Conservation (phyloP, 1,140 invertebrate genomes). For the Chymomyza costata region DNA sequence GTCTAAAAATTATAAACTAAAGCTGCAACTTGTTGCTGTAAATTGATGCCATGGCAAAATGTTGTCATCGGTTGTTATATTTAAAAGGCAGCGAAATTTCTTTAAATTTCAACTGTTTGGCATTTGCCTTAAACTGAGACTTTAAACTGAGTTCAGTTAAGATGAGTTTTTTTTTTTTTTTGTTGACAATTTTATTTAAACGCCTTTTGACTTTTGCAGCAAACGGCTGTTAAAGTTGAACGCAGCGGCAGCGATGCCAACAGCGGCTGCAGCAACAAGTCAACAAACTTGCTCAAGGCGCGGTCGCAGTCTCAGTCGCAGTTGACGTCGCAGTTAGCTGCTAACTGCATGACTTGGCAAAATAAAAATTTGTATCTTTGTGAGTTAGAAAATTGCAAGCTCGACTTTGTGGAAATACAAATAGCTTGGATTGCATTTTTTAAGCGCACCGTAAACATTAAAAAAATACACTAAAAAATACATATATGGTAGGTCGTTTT, state of each 20-base stretch:
- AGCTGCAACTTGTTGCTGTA: slow-evolving; percentile 26
- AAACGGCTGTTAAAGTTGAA: slow-evolving; percentile 20
- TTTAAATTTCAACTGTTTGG: slow-evolving; percentile 30
- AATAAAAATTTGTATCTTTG: too few species aligned
- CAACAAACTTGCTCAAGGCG: slow-evolving; percentile 66
- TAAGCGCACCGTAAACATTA: too few species aligned
- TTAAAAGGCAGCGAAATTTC: slow-evolving; percentile 33
- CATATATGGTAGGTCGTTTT: too few species aligned
- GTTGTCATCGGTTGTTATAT: slow-evolving; percentile 38
- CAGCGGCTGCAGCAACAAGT: too few species aligned
- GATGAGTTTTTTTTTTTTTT: too few species aligned
- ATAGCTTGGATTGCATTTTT: too few species aligned
- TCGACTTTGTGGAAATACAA: too few species aligned
- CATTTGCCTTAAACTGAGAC: slow-evolving; percentile 33
- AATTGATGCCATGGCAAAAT: slow-evolving; percentile 60
- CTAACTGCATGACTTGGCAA: slow-evolving; percentile 52
- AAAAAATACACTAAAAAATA: too few species aligned
- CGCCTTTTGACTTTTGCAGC: slow-evolving; percentile 1
- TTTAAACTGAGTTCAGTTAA: too few species aligned
- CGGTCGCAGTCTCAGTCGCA: slow-evolving; percentile 16
- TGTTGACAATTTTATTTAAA: slow-evolving; percentile 1
- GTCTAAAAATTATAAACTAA: slow-evolving; percentile 25
- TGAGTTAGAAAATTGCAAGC: too few species aligned
- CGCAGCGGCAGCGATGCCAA: too few species aligned
- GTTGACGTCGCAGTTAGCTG: too few species aligned